Conservation (phyloP, 2,113 vertebrate species). For the Gallinago media region DNA sequence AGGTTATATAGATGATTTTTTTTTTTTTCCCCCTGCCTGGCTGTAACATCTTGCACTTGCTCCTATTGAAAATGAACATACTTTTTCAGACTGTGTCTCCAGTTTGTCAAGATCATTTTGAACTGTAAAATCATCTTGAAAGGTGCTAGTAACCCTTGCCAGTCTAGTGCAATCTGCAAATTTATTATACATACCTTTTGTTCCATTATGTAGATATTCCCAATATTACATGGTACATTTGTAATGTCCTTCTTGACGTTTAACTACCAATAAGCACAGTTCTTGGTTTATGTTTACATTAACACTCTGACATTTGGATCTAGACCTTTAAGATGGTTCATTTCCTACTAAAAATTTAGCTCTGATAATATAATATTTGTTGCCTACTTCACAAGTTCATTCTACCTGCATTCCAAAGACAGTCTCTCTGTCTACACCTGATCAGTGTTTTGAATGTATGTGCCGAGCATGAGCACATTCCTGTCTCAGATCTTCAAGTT, state of each 20-base stretch:
- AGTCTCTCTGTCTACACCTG: background rate
- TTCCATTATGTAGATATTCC: background rate
- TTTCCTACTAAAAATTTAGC: background rate
- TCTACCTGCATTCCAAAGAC: background rate
- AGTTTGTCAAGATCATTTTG: background rate
- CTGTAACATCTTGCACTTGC: background rate
- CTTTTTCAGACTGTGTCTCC: background rate
- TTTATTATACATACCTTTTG: background rate
- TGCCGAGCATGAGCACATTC: background rate
- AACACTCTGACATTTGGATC: background rate
- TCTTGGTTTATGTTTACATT: background rate
- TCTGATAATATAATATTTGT: background rate
- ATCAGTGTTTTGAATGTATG: background rate
- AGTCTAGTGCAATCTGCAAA: background rate
- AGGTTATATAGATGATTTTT: background rate
- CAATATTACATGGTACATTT: background rate
- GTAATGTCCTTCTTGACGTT: background rate
- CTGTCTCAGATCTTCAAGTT: background rate
- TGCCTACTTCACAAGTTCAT: background rate
- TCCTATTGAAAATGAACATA: background rate
- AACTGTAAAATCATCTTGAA: background rate
- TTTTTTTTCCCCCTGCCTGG: background rate
- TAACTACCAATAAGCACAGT: background rate
- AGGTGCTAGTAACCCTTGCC: background rate
- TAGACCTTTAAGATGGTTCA: background rate